Base-by-base conservation (phyloP, 2,113 vertebrate genomes). In the Megalops atlanticus region DNA sequence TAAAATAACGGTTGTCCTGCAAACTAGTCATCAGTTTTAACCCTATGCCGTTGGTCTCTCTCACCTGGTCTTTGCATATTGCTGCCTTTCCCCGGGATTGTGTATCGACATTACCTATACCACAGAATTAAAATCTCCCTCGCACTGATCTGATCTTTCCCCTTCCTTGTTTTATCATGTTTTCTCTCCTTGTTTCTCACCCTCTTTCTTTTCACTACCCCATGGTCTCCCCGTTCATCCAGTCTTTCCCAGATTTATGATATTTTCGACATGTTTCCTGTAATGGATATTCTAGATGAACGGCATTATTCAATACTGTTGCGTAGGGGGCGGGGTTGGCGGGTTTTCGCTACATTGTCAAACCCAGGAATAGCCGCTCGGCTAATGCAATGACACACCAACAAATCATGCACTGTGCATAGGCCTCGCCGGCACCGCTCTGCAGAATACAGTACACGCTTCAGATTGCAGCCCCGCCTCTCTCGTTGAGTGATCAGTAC, bases 81-180 rank as follows among this genome's bases (percentile, higher is more conserved):
- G 43, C 83, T 87, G 11, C 87, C 78, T 83, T 78, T 87, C 88
- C 88, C 85, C 0, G 21, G 21, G 87, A 90, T 87, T 79, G 81
- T 68, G 81, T 85, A 85, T 86, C 88, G 84, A 88, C 88, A 86
- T 85, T 88, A 79, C 87, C 70, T 85, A 88, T 86, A 91, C 89
- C 92, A 87, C 87, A 86, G 89, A 89, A 91, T 90, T 87, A 91
- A 91, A 78, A 89, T 47, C 36, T 77, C 86, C 81, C 86, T 82
- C 64, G 54, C 33, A 35, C 0, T 24, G 79, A 82, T 83, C 87
- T 68, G 27, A 76, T 15, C 1, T 73, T 21, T 40, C 24, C 16
- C 31, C 33, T 4, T 16, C 40, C 52, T 47, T 49, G 49, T 64
- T 33, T 68, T 43, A 58, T 74, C 64, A 38, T 41, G 76, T 78